Evolutionary conservation across 2,888 invertebrate species (phyloP).

Genomic region (Cryptosula pallasiana): DNA sequence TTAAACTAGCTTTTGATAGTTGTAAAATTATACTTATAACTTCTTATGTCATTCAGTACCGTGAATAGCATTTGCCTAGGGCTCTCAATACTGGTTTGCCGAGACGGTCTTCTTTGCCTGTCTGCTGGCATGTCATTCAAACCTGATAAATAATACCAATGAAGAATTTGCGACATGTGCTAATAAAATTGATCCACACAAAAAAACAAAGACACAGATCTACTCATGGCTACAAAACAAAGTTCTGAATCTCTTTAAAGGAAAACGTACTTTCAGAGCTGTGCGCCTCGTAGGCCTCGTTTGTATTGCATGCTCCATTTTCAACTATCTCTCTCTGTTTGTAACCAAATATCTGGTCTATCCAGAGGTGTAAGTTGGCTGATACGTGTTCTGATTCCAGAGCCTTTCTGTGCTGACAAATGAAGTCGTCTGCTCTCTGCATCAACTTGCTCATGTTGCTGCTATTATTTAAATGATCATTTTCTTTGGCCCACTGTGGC

Average conservation of each 20-base stretch:
- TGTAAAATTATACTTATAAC: no score
- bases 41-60: no score
- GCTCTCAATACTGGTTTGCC: no score
- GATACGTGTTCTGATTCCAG: slow-evolving; percentile 56
- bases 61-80: no score
- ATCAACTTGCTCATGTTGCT: neutral
- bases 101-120: no score
- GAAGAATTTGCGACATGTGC: neutral
- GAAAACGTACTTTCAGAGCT: slow-evolving; percentile 56
- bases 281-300: slow-evolving; percentile 62
- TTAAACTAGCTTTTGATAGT: no score
- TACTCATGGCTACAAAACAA: no score
- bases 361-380: slow-evolving; percentile 54
- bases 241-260: no score
- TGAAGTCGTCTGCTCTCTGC: slow-evolving; percentile 53
- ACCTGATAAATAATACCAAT: neutral
- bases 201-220: no score
- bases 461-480: neutral
- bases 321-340: slow-evolving; percentile 56
- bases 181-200: no score
- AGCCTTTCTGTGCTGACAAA: slow-evolving; percentile 53
- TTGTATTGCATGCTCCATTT: slow-evolving; percentile 55
- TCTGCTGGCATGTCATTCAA: no score
- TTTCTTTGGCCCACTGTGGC: slow-evolving; percentile 45
- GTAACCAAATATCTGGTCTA: slow-evolving; percentile 57